Evolutionary conservation across 2,888 invertebrate species (phyloP), one percentile per base, ranked within the genome.

Genomic region (Hipparchia sbordonii): DNA sequence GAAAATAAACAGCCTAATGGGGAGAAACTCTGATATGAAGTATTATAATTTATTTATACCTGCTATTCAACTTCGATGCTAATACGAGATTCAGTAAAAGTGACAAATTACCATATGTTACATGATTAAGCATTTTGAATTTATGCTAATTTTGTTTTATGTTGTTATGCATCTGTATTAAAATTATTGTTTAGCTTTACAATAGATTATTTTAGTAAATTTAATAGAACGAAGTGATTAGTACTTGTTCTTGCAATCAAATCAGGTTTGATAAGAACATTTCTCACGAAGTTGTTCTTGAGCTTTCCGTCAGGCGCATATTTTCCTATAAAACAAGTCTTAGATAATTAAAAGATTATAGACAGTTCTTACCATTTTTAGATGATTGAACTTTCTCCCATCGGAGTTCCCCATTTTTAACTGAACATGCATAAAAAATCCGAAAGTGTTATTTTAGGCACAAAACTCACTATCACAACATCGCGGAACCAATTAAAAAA

Each of bases 401-500:
- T 89, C 88, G 82, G 85, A 86, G 82, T 84, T 88, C 83, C 92
- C 91, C 92, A 93, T 92, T 59, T 84, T 87, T 79, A 82, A 70
- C 76, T 67, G 79, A 82, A 83, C 77, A 79, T 79, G 69, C 69
- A 69, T 79, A 80, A 82, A 79, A 80, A 81, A 78, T 77, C 80
- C 69, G 84, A 86, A 81, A 84, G 84, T 86, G 81, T 84, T 84
- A 83, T 70, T 78, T 83, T 78, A 84, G 81, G 85, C 86, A 89
- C 79, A 82, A 85, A 81, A 83, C 85, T 87, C 90, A 92, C 91
- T 91, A 89, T 91, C 90, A 92, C 91, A 86, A 83, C 87, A 82
- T 78, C 80, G 89, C 89, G 72, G 65, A 71, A 71, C 72, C 65
- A 68, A 76, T 72, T 76, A 68, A 70, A 74, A 81, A 81, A 80